phyloP scores from a whole-genome alignment of 1,140 invertebrate genomes.

The Lepeophtheirus salmonis region DNA sequence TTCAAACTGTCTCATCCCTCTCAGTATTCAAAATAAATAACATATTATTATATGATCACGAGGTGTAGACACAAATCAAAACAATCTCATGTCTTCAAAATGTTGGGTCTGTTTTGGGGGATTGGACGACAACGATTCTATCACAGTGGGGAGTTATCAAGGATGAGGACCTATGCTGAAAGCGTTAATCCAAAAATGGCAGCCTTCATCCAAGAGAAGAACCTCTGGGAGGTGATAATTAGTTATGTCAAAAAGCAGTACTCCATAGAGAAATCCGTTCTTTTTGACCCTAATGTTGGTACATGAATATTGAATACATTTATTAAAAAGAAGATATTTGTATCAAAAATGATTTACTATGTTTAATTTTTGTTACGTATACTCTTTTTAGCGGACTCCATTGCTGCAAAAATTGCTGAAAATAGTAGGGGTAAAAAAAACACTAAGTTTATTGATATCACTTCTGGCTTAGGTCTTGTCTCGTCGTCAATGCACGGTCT shows the following conservation, averaged over 20 bases:
- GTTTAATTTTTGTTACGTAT: not conserved
- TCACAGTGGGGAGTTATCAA: slow-evolving; percentile 25
- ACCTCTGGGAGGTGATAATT: not conserved
- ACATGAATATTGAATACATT: too few species aligned
- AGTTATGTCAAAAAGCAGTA: not conserved
- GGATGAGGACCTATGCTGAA: slow-evolving; percentile 21
- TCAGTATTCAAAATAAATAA: too few species aligned
- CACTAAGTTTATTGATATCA: not conserved
- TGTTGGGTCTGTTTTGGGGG: not conserved
- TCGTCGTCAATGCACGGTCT: not conserved
- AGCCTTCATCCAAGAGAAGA: not conserved
- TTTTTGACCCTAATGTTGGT: not conserved
- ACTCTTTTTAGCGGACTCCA: not conserved
- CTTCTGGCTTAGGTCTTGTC: not conserved
- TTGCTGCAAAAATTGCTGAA: not conserved
- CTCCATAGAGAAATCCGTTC: not conserved
- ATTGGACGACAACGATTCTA: slow-evolving; percentile 28
- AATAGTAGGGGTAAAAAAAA: not conserved
- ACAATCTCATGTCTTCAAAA: not conserved
- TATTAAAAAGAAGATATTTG: too few species aligned
- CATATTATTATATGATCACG: too few species aligned
- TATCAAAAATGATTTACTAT: too few species aligned
- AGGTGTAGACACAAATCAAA: too few species aligned
- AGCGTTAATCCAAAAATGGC: not conserved
- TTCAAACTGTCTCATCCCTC: too few species aligned